phyloP scores from a whole-genome alignment of 2,888 invertebrate genomes.

The Eupithecia exiguata region DNA sequence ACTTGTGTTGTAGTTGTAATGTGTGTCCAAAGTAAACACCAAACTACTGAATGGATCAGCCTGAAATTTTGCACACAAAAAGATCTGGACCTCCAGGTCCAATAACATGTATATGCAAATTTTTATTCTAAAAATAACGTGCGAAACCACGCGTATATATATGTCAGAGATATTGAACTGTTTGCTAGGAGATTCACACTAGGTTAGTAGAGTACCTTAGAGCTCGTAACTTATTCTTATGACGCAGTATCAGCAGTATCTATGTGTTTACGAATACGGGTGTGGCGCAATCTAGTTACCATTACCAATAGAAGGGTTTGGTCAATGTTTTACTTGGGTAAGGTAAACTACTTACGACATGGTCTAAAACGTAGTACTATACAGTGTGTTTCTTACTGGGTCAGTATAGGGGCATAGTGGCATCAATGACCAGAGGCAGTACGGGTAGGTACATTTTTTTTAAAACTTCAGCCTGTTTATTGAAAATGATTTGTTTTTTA shows the following conservation, averaged over 20 bases:
- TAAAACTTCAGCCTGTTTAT: neutral
- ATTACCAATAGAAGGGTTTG: conserved; percentile 33
- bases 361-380: neutral
- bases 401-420: neutral
- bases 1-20: too few species aligned
- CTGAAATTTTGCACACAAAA: too few species aligned
- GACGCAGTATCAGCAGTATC: conserved; percentile 28
- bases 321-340: conserved; percentile 26
- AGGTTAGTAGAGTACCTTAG: neutral
- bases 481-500: neutral
- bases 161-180: neutral
- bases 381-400: neutral
- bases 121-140: too few species aligned
- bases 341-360: conserved; percentile 23
- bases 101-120: too few species aligned
- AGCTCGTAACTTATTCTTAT: conserved; percentile 21
- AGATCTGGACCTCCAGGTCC: too few species aligned
- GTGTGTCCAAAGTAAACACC: too few species aligned
- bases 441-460: neutral
- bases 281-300: conserved; percentile 26
- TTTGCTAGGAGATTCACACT: neutral
- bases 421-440: neutral
- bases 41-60: too few species aligned
- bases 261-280: conserved; percentile 27
- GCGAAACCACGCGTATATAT: too few species aligned